phyloP scores from a whole-genome alignment of 2,888 invertebrate genomes.

The Amaurobius ferox region DNA sequence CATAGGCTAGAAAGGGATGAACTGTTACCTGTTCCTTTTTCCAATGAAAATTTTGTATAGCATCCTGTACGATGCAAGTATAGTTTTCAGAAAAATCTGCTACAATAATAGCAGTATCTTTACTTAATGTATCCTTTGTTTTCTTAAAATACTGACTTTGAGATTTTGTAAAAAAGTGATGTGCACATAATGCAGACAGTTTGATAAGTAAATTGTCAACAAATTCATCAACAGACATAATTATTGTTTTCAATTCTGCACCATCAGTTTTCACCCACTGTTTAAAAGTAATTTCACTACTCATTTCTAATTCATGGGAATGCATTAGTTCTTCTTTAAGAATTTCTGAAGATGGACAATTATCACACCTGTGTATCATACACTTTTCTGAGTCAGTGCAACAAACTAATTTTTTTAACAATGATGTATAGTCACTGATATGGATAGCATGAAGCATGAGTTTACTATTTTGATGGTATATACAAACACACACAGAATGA shows the following conservation, averaged over 20 bases:
- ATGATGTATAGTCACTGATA: too few species aligned
- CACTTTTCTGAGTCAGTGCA: background rate
- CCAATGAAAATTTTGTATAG: constrained; percentile 73
- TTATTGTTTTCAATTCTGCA: constrained; percentile 2
- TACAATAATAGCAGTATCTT: constrained; percentile 60
- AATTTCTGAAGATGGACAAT: too few species aligned
- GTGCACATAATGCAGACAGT: background rate
- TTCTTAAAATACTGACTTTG: constrained; percentile 9
- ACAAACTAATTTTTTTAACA: too few species aligned
- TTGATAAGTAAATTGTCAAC: background rate
- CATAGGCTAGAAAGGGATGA: constrained; percentile 63
- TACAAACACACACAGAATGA: too few species aligned
- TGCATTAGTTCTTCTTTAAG: too few species aligned
- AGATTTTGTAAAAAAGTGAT: constrained; percentile 17
- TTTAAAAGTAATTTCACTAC: constrained; percentile 5
- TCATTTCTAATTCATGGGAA: background rate
- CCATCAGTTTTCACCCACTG: too few species aligned
- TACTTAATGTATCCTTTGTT: constrained; percentile 4
- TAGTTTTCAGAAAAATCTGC: constrained; percentile 74
- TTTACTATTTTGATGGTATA: too few species aligned
- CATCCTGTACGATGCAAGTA: constrained; percentile 73
- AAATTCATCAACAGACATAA: constrained; percentile 15
- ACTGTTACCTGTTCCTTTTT: constrained; percentile 73
- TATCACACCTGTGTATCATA: too few species aligned
- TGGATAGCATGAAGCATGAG: too few species aligned